Evolutionary conservation across 2,113 vertebrate species (phyloP).

Genomic region (Hydrolagus affinis): DNA sequence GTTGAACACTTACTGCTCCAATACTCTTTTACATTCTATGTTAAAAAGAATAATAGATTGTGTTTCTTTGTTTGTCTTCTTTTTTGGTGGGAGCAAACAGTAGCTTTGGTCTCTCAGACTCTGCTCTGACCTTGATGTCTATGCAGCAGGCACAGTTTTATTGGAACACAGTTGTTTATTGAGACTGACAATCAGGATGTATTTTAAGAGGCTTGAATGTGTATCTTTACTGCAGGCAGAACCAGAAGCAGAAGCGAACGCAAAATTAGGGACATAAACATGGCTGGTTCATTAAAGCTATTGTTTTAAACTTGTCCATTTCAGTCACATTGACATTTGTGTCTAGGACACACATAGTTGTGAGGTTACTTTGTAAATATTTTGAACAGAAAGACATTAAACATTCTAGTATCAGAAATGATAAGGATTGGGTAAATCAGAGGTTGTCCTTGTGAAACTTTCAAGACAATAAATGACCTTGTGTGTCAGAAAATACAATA

Average conservation of each 20-base stretch:
- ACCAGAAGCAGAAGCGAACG: not conserved
- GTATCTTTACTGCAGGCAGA: not conserved
- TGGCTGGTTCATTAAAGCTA: not conserved
- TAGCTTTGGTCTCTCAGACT: slow-evolving; percentile 7
- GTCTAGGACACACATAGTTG: not conserved
- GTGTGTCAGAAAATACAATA: not conserved
- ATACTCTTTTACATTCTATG: not conserved
- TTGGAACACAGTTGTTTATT: not conserved
- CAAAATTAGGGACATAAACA: not conserved
- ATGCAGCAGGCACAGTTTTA: not conserved
- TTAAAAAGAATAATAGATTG: not conserved
- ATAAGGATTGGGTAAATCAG: not conserved
- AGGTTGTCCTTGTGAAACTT: not conserved
- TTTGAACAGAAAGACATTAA: slow-evolving; percentile 2
- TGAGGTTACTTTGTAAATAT: not conserved
- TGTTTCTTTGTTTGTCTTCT: not conserved
- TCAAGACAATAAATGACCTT: not conserved
- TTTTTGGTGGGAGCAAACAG: not conserved
- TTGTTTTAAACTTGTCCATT: not conserved
- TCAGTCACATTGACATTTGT: not conserved
- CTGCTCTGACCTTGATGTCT: slow-evolving; percentile 24
- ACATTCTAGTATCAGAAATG: not conserved
- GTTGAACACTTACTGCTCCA: not conserved
- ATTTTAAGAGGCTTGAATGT: not conserved
- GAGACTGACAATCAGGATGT: not conserved